A percentile compares a stretch with the other conserved stretches of the same genome.
Evolutionary conservation across 92 coral and sea anemone genomes (phyloP).

Genomic region (Hydrozoanthus gracilis): DNA sequence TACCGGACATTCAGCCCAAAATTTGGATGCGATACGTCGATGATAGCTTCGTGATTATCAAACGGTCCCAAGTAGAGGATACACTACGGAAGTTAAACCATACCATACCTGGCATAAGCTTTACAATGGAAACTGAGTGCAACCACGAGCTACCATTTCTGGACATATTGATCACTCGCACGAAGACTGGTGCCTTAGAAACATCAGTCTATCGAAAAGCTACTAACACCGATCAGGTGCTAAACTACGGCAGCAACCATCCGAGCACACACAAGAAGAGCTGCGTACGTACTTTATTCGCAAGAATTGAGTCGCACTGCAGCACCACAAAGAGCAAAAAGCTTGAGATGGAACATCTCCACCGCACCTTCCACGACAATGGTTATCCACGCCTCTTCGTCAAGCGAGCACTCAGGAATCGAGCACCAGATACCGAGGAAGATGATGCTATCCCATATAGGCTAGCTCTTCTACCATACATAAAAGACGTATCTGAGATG

Average conservation of each 20-base stretch:
- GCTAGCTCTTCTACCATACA: neutral
- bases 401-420: neutral
- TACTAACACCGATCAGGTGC: constrained; percentile 34
- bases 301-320: constrained; percentile 33
- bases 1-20: no score
- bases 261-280: constrained; percentile 33
- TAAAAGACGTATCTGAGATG: constrained; percentile 1
- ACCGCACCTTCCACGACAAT: neutral
- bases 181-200: neutral
- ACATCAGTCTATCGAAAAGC: neutral
- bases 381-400: neutral
- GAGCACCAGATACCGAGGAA: neutral
- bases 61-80: no score
- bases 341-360: neutral
- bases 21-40: no score
- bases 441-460: neutral
- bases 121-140: no score
- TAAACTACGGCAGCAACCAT: constrained; percentile 44
- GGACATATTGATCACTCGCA: neutral
- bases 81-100: no score
- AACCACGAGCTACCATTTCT: no score
- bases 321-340: constrained; percentile 4
- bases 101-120: no score
- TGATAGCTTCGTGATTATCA: no score
- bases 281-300: constrained; percentile 14